Conservation (phyloP, 1,140 invertebrate genomes). For the Laupala kohalensis region DNA sequence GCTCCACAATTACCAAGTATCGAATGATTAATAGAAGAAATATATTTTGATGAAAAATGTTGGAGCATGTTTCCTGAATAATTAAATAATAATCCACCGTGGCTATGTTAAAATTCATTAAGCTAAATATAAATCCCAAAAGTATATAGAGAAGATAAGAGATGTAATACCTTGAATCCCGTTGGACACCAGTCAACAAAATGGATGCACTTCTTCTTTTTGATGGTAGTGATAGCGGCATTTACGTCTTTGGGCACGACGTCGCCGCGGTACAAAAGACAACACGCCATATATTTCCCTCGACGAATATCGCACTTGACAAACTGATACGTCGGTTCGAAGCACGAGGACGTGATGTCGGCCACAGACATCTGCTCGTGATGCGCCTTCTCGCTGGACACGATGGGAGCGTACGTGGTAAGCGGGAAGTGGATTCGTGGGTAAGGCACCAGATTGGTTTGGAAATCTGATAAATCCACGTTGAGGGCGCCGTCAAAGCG, state of each 20-base stretch:
- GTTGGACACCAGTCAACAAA: slow-evolving; percentile 76
- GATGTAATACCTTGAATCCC: slow-evolving; percentile 47
- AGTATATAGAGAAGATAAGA: background rate
- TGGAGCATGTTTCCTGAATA: too few species aligned
- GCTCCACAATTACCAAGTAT: too few species aligned
- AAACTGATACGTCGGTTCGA: slow-evolving; percentile 54
- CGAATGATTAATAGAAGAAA: too few species aligned
- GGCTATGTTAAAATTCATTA: too few species aligned
- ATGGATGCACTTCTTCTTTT: slow-evolving; percentile 70
- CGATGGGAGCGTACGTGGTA: slow-evolving; percentile 40
- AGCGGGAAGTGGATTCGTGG: slow-evolving; percentile 64
- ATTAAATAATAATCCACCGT: too few species aligned
- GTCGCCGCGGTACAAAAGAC: slow-evolving; percentile 55
- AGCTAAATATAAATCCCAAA: too few species aligned
- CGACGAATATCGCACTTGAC: slow-evolving; percentile 81
- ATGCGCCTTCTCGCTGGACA: slow-evolving; percentile 49
- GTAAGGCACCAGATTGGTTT: slow-evolving; percentile 58
- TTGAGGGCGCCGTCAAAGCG: slow-evolving; percentile 63
- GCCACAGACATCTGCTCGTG: slow-evolving; percentile 69
- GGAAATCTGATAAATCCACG: slow-evolving; percentile 73
- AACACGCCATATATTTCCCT: slow-evolving; percentile 84
- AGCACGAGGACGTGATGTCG: slow-evolving; percentile 74
- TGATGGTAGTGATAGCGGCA: slow-evolving; percentile 67
- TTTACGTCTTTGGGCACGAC: slow-evolving; percentile 74
- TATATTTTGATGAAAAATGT: too few species aligned